A percentile compares a stretch with the other conserved stretches of the same genome.
Evolutionary conservation across 2,113 vertebrate genomes (phyloP).

Genomic region (Paedocypris sp.): DNA sequence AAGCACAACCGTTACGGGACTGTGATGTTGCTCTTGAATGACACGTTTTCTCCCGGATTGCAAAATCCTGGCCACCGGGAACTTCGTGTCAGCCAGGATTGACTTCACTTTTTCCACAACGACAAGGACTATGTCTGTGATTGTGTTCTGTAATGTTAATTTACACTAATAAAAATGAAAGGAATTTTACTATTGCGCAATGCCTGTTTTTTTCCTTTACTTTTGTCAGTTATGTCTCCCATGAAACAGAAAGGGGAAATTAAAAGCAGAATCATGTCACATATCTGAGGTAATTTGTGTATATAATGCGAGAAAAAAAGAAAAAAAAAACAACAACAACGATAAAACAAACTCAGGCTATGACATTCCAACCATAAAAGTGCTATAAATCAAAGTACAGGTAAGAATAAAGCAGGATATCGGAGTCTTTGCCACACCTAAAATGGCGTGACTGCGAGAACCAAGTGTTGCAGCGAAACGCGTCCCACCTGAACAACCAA

Average conservation of each 20-base stretch:
- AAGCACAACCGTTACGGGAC: neutral
- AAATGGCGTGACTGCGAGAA: constrained; percentile 12
- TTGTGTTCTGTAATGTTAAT: no score
- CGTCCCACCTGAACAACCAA: constrained; percentile 23
- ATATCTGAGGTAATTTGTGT: no score
- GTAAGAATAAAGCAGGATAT: no score
- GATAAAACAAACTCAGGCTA: no score
- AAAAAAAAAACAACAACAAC: no score
- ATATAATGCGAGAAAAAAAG: no score
- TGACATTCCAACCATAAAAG: no score
- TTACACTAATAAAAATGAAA: no score
- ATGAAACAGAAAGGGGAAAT: neutral
- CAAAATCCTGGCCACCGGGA: constrained; percentile 79
- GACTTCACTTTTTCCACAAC: constrained; percentile 49
- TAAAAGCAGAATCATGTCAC: neutral
- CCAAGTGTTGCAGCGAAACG: constrained; percentile 34
- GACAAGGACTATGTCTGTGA: neutral
- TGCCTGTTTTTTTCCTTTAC: no score
- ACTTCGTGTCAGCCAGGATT: constrained; percentile 91
- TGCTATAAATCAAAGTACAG: no score
- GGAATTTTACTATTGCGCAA: no score
- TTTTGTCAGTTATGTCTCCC: no score
- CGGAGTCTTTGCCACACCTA: constrained; percentile 23
- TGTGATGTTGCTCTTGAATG: constrained; percentile 74
- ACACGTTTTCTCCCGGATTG: constrained; percentile 99